Evolutionary conservation across 1,140 invertebrate species (phyloP).

Genomic region (Calycopis cecrops): DNA sequence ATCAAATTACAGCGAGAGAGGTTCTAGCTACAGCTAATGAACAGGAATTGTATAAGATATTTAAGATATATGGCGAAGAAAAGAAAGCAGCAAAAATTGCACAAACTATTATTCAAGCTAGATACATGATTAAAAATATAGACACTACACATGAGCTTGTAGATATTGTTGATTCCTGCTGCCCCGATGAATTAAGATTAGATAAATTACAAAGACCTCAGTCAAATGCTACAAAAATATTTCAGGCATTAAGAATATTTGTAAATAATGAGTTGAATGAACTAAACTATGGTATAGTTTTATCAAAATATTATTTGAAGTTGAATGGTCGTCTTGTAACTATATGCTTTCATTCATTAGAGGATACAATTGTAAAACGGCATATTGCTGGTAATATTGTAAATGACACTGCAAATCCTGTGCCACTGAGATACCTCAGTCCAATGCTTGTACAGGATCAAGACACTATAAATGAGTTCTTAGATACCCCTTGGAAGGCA

Average conservation of each 20-base stretch:
- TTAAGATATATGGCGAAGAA: constrained; percentile 95
- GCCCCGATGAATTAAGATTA: constrained; percentile 74
- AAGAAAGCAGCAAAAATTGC: constrained; percentile 91
- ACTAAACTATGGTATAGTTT: constrained; percentile 90
- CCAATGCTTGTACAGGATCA: constrained; percentile 74
- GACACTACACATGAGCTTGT: constrained; percentile 90
- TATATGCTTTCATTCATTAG: constrained; percentile 94
- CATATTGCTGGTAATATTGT: constrained; percentile 88
- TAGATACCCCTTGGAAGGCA: constrained; percentile 83
- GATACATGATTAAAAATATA: constrained; percentile 87
- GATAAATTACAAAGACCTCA: constrained; percentile 86
- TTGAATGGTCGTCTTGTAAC: constrained; percentile 85
- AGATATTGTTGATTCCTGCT: constrained; percentile 83
- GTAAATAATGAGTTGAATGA: constrained; percentile 98
- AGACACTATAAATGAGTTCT: constrained; percentile 77
- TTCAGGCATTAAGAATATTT: constrained; percentile 96
- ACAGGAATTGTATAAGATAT: constrained; percentile 85
- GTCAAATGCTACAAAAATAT: constrained; percentile 93
- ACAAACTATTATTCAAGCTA: constrained; percentile 89
- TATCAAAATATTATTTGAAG: constrained; percentile 87
- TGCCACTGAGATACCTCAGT: constrained; percentile 81
- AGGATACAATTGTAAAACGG: constrained; percentile 96
- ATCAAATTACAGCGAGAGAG: constrained; percentile 88
- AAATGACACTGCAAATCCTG: constrained; percentile 79
- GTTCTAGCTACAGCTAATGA: constrained; percentile 88